Evolutionary conservation across 35 echinoderm and acorn worm species (phyloP).

Genomic region (Nesometra sesokonis): DNA sequence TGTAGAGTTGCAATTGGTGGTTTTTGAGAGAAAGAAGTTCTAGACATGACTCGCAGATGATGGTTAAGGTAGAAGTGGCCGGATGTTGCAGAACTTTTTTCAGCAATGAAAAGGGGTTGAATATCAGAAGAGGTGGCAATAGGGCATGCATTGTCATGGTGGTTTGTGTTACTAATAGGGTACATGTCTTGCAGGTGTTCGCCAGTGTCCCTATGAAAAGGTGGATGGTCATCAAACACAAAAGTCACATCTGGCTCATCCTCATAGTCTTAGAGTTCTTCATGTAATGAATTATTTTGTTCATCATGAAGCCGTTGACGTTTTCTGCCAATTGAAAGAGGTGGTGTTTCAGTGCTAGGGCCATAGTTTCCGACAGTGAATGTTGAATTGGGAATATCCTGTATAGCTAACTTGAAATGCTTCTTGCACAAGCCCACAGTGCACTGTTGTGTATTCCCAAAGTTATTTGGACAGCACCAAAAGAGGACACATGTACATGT

Average conservation of each 20-base stretch:
- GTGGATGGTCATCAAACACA: background rate
- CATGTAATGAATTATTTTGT: too few relatives aligned
- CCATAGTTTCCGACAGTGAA: conserved; percentile 10
- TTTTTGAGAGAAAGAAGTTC: background rate
- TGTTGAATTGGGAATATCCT: background rate
- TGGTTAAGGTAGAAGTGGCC: conserved; percentile 4
- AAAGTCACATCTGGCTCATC: background rate
- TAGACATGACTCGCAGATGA: background rate
- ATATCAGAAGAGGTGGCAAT: background rate
- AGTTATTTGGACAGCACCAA: too few relatives aligned
- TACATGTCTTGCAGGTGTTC: background rate
- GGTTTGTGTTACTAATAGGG: conserved; percentile 5
- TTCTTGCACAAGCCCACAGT: background rate
- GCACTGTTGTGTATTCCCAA: background rate
- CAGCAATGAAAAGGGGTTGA: background rate
- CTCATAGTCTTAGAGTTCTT: too few relatives aligned
- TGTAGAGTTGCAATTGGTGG: background rate
- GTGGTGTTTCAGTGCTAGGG: too few relatives aligned
- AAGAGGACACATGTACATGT: too few relatives aligned
- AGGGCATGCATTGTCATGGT: background rate
- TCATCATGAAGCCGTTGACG: too few relatives aligned
- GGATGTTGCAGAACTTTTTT: background rate
- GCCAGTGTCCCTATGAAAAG: background rate
- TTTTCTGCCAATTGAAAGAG: too few relatives aligned
- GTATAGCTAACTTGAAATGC: background rate